These are phyloP conservation scores for Dryobates pubescens DNA, from an alignment of 2,797 vertebrate species.

Conservation along the genomic window DNA sequence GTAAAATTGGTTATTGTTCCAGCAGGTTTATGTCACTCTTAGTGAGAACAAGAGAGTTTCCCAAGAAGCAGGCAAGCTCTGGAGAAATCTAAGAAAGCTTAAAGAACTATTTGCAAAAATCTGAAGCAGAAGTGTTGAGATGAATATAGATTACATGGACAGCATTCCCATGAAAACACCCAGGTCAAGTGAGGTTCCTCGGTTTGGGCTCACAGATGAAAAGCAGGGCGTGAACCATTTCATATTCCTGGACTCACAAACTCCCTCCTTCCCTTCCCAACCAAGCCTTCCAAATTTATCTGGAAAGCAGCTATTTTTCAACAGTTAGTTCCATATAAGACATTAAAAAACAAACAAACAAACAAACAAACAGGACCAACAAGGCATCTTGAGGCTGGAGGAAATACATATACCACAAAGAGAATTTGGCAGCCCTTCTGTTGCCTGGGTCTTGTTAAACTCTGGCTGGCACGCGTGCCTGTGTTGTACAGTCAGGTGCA, in stretches of 20 bases:
- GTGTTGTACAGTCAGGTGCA: constrained; percentile 37
- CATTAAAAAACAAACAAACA: neutral
- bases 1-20: neutral
- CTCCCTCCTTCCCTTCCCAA: neutral
- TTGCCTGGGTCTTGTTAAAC: constrained; percentile 54
- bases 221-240: neutral
- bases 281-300: neutral
- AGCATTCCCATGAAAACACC: neutral
- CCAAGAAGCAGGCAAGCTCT: neutral
- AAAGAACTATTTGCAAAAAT: neutral
- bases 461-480: neutral
- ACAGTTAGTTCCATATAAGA: neutral
- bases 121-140: neutral
- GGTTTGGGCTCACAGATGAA: neutral
- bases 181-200: neutral
- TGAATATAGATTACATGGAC: neutral
- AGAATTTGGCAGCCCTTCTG: constrained; percentile 21
- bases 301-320: constrained; percentile 31
- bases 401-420: neutral
- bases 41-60: neutral
- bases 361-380: too few relatives aligned
- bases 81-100: neutral
- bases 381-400: neutral
- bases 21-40: neutral
- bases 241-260: neutral